Evolutionary conservation across 2,888 invertebrate genomes (phyloP), one percentile per base, ranked within the genome.

Genomic region (Alloplasta piceator): DNA sequence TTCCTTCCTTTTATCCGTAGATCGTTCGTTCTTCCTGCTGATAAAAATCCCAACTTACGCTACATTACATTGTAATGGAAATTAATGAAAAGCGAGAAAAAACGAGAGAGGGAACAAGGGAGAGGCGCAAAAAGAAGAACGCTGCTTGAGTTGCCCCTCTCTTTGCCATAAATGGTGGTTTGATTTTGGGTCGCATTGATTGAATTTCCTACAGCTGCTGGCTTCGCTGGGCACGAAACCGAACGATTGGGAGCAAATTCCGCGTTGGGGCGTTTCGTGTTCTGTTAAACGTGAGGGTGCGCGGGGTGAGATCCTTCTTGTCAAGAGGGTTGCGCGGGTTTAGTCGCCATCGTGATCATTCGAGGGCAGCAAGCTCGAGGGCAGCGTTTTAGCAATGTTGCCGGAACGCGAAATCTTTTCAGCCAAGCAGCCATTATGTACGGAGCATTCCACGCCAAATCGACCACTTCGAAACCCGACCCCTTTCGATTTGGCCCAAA

Each of bases 161-260:
- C n/a, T n/a, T n/a, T n/a, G n/a, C n/a, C n/a, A 82, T 79, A 73
- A 80, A 70, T 83, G 77, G 76, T 67, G 85, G 81, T 82, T 84
- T 85, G 83, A 82, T 85, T 83, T 64, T 64, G 72, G 85, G 76
- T 83, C 83, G 85, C 88, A 88, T 88, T 88, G 88, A 88, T 88
- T 88, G 86, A 88, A 88, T 88, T 88, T 86, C 81, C 84, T 85
- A 84, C 82, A 78, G 85, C 72, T 72, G 77, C 80, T 52, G 81
- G 71, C 76, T 60, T 73, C 38, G 66, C 50, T 50, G 56, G 56
- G 64, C 70, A 52, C 56, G 71, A 77, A n/a, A n/a, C 60, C 60
- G 60, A 46, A 80, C 64, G 82, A 83, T 78, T 74, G 36, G 67
- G 56, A 52, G 72, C 75, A 56, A 73, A 41, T 7, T 7, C 46